These are phyloP conservation scores for Campopleginae sp. DNA, from an alignment of 2,888 invertebrate species.

Conservation along the genomic window DNA sequence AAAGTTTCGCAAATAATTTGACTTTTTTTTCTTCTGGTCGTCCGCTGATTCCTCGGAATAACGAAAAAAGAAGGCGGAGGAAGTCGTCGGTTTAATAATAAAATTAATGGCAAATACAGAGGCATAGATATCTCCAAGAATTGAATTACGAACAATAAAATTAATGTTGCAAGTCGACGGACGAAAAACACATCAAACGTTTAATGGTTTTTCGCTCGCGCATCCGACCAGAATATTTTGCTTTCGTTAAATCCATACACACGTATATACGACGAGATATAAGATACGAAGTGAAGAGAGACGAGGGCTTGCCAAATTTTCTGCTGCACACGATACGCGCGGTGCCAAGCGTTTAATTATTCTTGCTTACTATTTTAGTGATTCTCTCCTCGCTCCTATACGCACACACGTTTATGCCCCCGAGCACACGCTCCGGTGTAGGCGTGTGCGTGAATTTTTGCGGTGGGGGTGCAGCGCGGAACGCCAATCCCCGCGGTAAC, in stretches of 20 bases:
- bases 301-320: constrained; percentile 65
- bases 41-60: neutral
- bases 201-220: constrained; percentile 57
- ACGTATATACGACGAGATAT: neutral
- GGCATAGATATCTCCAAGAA: constrained; percentile 7
- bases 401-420: neutral
- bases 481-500: constrained; percentile 59
- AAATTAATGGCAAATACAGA: constrained; percentile 15
- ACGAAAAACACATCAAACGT: constrained; percentile 61
- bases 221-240: constrained; percentile 62
- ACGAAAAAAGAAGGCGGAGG: constrained; percentile 21
- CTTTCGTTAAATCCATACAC: constrained; percentile 29
- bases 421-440: neutral
- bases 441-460: neutral
- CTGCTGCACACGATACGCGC: constrained; percentile 65
- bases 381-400: constrained; percentile 53
- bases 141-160: constrained; percentile 62
- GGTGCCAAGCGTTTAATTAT: constrained; percentile 73
- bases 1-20: constrained; percentile 49
- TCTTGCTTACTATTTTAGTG: constrained; percentile 73
- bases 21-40: constrained; percentile 2
- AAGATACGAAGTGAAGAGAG: constrained; percentile 33
- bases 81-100: constrained; percentile 30
- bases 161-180: constrained; percentile 56
- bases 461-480: constrained; percentile 49